Conservation (phyloP, 2,113 vertebrate genomes). For the Uropsilus gracilis region DNA sequence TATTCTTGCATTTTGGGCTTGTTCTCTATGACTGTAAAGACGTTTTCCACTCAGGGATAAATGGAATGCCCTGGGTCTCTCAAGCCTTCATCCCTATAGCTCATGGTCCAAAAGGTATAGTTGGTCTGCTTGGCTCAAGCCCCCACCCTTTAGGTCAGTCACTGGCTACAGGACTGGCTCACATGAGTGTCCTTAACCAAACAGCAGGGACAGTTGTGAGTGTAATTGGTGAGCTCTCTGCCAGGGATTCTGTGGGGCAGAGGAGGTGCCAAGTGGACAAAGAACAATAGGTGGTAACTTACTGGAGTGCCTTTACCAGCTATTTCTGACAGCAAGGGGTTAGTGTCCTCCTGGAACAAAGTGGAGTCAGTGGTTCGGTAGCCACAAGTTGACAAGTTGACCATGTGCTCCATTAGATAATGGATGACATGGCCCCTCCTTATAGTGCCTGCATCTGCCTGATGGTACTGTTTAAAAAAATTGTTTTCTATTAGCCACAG, state of each 20-base stretch:
- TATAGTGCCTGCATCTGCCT: background rate
- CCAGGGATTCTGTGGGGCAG: background rate
- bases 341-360: background rate
- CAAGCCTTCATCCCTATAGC: background rate
- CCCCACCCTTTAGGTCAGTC: background rate
- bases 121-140: background rate
- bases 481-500: background rate
- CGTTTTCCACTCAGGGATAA: background rate
- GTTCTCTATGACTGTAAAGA: background rate
- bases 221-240: background rate
- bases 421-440: background rate
- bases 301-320: background rate
- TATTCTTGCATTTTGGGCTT: background rate
- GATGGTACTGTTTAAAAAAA: background rate
- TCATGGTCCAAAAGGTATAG: background rate
- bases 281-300: background rate
- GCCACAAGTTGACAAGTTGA: background rate
- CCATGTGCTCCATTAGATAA: background rate
- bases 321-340: background rate
- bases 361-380: background rate
- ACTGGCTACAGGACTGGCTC: background rate
- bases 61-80: background rate
- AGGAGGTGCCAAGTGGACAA: background rate
- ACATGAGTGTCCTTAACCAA: background rate
- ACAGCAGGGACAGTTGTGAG: background rate